phyloP scores from a whole-genome alignment of 2,113 vertebrate genomes.

The Dicentrarchus labrax region DNA sequence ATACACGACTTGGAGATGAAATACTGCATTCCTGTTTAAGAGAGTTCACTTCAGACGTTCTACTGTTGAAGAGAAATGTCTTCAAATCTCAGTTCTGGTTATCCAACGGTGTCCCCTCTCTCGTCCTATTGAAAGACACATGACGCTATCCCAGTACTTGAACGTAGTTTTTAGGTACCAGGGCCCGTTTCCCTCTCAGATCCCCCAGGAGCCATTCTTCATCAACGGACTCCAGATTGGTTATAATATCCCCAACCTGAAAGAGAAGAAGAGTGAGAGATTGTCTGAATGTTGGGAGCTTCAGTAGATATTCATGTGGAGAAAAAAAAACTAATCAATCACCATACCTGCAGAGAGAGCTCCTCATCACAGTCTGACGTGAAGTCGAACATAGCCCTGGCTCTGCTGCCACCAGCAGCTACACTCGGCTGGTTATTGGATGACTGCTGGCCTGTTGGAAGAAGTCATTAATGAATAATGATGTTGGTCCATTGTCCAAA shows the following conservation, averaged over 20 bases:
- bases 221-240: constrained; percentile 87
- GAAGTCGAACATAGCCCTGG: constrained; percentile 90
- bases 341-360: constrained; percentile 88
- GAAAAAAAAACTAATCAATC: background rate
- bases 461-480: background rate
- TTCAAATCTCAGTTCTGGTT: background rate
- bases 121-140: background rate
- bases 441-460: constrained; percentile 45
- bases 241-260: constrained; percentile 90
- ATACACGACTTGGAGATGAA: constrained; percentile 8
- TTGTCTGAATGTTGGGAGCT: background rate
- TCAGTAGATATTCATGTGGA: background rate
- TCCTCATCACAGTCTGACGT: constrained; percentile 90
- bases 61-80: background rate
- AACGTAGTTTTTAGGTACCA: constrained; percentile 93
- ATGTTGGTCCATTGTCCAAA: background rate
- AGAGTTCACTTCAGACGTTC: constrained; percentile 11
- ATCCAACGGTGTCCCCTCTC: background rate
- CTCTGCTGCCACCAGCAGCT: constrained; percentile 76
- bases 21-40: constrained; percentile 36
- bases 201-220: constrained; percentile 93
- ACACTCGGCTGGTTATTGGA: constrained; percentile 31
- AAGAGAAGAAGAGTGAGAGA: constrained; percentile 5
- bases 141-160: constrained; percentile 80
- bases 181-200: constrained; percentile 86